A percentile compares a stretch with the other conserved stretches of the same genome.
These are phyloP conservation scores for Plecturocebus donacophilus DNA, from an alignment of 2,113 vertebrate genomes.

Conservation along the genomic window DNA sequence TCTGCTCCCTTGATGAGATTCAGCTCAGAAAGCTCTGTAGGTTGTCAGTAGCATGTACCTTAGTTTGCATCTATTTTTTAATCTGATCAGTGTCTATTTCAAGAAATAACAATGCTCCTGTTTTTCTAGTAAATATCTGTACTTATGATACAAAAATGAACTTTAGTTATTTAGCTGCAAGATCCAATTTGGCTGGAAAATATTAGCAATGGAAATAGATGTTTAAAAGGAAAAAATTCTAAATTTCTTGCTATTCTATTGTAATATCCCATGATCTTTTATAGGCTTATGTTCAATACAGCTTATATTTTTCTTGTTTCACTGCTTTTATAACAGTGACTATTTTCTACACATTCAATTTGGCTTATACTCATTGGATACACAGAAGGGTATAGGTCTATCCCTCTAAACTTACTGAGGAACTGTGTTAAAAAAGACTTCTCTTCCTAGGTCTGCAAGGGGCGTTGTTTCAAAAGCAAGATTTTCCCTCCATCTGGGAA, in stretches of 20 bases:
- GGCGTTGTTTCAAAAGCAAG: too few species aligned
- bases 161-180: not conserved
- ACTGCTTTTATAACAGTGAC: not conserved
- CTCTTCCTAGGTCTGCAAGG: too few species aligned
- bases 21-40: not conserved
- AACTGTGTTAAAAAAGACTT: too few species aligned
- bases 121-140: not conserved
- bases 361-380: not conserved
- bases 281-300: not conserved
- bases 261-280: not conserved
- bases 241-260: conserved; percentile 18
- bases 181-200: not conserved
- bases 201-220: not conserved
- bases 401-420: not conserved
- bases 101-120: not conserved
- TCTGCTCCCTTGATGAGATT: not conserved
- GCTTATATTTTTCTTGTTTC: not conserved
- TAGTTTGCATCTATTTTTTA: not conserved
- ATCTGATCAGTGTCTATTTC: not conserved
- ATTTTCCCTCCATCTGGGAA: too few species aligned
- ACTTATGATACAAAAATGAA: not conserved
- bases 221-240: not conserved
- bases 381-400: not conserved
- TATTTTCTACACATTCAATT: not conserved
- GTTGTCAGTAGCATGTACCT: not conserved